These are phyloP conservation scores for Microhierax caerulescens DNA, from an alignment of 2,797 vertebrate genomes.

Conservation along the genomic window DNA sequence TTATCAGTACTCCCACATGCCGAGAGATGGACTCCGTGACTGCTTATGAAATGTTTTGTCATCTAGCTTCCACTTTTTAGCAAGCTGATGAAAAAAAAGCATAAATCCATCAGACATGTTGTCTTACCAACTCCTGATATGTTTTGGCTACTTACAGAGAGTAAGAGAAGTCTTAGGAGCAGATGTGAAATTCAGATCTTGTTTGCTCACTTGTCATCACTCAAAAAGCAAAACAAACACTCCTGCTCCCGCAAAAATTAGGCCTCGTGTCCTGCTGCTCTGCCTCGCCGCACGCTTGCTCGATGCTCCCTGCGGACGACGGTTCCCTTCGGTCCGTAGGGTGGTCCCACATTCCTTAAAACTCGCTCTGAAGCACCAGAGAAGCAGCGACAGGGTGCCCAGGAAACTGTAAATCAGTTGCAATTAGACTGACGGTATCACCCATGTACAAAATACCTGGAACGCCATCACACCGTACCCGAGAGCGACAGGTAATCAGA, in stretches of 20 bases:
- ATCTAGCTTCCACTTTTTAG: conserved; percentile 22
- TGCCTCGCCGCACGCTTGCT: rapidly evolving
- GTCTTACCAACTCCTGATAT: conserved; percentile 51
- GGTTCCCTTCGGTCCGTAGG: rapidly evolving
- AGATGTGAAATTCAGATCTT: conserved; percentile 47
- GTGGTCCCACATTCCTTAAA: neutral
- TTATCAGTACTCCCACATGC: neutral
- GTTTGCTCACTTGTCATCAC: conserved; percentile 55
- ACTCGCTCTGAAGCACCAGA: neutral
- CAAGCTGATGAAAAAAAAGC: conserved; percentile 51
- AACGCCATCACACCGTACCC: neutral
- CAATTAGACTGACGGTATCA: neutral
- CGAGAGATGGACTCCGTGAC: neutral
- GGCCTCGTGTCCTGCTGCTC: neutral
- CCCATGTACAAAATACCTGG: no score
- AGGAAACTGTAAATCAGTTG: neutral
- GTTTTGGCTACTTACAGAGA: conserved; percentile 51
- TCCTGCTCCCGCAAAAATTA: neutral
- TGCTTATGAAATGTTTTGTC: conserved; percentile 59
- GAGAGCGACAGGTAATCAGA: neutral
- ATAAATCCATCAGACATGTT: conserved; percentile 12
- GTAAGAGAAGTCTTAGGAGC: conserved; percentile 40
- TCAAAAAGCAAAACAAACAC: conserved; percentile 44
- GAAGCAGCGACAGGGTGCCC: neutral
- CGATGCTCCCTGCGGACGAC: rapidly evolving